phyloP scores from a whole-genome alignment of 2,797 vertebrate species.

The Pogoniulus pusillus region DNA sequence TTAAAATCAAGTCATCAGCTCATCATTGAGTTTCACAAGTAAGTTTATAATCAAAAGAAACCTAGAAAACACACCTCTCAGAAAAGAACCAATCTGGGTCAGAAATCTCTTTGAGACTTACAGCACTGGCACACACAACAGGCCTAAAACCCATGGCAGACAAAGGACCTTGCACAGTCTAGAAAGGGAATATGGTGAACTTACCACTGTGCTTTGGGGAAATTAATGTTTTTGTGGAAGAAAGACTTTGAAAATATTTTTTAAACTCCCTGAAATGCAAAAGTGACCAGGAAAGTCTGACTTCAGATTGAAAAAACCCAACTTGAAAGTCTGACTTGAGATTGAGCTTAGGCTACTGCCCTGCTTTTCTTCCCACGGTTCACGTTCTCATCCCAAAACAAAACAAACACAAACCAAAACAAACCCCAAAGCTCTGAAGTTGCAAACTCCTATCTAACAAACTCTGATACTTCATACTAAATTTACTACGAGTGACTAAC shows the following conservation, averaged over 20 bases:
- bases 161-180: too few species aligned
- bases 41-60: not conserved
- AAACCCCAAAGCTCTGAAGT: not conserved
- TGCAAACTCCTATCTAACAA: not conserved
- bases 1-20: not conserved
- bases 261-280: not conserved
- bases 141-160: not conserved
- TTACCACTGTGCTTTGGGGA: not conserved
- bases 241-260: accelerated
- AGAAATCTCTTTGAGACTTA: not conserved
- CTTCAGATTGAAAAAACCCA: too few species aligned
- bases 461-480: not conserved
- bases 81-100: not conserved
- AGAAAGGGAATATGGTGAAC: not conserved
- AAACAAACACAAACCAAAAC: not conserved
- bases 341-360: too few species aligned
- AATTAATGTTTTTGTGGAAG: not conserved
- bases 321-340: not conserved
- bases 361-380: not conserved
- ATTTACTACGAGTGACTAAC: accelerated
- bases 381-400: not conserved
- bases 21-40: not conserved
- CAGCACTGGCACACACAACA: too few species aligned
- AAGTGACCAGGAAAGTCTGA: not conserved
- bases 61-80: not conserved